A percentile compares a stretch with the other conserved stretches of the same genome.
These are phyloP conservation scores for Sesamia inferens DNA, from an alignment of 2,888 invertebrate genomes.

Conservation along the genomic window DNA sequence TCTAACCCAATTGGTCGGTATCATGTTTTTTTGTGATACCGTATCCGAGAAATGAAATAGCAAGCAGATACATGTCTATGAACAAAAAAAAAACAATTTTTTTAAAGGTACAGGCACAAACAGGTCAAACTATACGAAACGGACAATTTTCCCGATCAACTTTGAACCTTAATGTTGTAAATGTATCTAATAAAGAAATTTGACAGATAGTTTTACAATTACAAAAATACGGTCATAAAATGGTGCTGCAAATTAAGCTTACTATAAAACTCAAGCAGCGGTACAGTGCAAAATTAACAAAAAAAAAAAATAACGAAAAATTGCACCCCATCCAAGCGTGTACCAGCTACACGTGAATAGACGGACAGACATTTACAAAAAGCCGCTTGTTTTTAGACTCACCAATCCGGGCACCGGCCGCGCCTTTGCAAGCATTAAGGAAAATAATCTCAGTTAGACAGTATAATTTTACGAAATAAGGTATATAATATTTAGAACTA, in stretches of 20 bases:
- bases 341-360: slow-evolving; percentile 65
- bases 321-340: slow-evolving; percentile 81
- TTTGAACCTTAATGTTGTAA: too few species aligned
- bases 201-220: too few species aligned
- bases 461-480: slow-evolving; percentile 30
- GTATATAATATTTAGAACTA: slow-evolving; percentile 13
- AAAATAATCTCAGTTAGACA: slow-evolving; percentile 77
- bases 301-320: slow-evolving; percentile 62
- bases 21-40: slow-evolving; percentile 81
- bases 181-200: too few species aligned
- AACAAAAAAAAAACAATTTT: slow-evolving; percentile 64
- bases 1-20: slow-evolving; percentile 83
- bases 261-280: slow-evolving; percentile 40
- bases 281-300: slow-evolving; percentile 49
- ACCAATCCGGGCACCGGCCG: slow-evolving; percentile 92
- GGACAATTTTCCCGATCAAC: too few species aligned
- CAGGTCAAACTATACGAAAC: too few species aligned
- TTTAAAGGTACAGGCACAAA: not conserved
- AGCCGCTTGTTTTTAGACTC: slow-evolving; percentile 83
- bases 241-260: slow-evolving; percentile 52
- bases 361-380: slow-evolving; percentile 73
- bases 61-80: slow-evolving; percentile 84
- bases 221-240: not conserved
- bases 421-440: slow-evolving; percentile 87
- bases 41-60: slow-evolving; percentile 82